Conservation (phyloP, 2,888 invertebrate genomes). For the Drosophila fulvimacula region DNA sequence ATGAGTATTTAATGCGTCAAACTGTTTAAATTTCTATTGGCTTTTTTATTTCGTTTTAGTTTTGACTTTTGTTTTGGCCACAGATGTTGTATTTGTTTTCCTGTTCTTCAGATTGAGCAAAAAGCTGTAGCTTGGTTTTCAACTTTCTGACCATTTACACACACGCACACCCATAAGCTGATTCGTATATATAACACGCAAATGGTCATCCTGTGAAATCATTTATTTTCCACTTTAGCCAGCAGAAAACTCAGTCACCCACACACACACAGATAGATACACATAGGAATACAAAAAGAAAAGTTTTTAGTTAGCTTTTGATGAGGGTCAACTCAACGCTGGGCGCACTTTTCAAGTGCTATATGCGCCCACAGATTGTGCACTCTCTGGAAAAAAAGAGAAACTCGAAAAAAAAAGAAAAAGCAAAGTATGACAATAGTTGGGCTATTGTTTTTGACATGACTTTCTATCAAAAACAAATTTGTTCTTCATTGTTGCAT, state of each 20-base stretch:
- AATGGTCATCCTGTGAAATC: conserved; percentile 81
- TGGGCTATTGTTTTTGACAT: conserved; percentile 79
- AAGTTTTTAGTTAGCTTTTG: conserved; percentile 80
- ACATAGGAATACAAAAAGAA: conserved; percentile 68
- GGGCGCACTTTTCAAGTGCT: conserved; percentile 76
- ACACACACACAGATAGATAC: conserved; percentile 11
- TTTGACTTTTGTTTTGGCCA: conserved; percentile 76
- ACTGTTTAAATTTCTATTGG: conserved; percentile 81
- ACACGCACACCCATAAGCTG: conserved; percentile 3
- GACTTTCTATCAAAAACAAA: conserved; percentile 80
- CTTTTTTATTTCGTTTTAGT: conserved; percentile 55
- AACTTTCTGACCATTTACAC: conserved; percentile 68
- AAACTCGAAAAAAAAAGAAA: not conserved
- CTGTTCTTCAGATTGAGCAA: conserved; percentile 57
- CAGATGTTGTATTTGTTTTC: conserved; percentile 56
- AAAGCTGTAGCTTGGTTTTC: conserved; percentile 72
- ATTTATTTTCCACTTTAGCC: conserved; percentile 79
- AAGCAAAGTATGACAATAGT: conserved; percentile 70
- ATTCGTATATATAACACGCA: conserved; percentile 50
- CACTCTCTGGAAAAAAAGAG: conserved; percentile 13
- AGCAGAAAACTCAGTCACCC: conserved; percentile 61
- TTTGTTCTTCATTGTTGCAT: conserved; percentile 73
- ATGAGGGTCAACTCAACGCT: conserved; percentile 77
- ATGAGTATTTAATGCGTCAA: conserved; percentile 78
- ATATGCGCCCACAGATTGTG: not conserved